Base-by-base conservation (phyloP, 2,888 invertebrate genomes). In the Trichopoda pennipes region DNA sequence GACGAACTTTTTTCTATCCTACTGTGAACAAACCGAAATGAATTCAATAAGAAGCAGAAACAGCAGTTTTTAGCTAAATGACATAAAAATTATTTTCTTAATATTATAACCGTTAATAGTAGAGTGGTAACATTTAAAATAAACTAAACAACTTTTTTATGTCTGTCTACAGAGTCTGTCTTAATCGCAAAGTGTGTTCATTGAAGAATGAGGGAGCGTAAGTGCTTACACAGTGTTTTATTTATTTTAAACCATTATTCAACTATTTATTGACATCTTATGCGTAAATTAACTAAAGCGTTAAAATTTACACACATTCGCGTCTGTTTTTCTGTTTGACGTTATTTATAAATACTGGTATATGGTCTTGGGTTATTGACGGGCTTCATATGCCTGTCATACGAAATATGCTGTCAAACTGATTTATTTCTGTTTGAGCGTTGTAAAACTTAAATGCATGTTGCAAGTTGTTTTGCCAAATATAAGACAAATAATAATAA, bases 211-310 rank as follows among this genome's bases (percentile, higher is more conserved):
- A 10, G 23, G 16, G 35, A 28, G n/a, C 53, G 47, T 69, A 21
- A 47, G 21, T 61, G 66, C 32, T 10, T 47, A 19, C 58, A 21
- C 75, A 75, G 79, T 79, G 60, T 68, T 78, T 66, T 79, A 79
- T 79, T 79, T 68, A 82, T 70, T 79, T 79, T 75, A 66, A 78
- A 38, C 66, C 74, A 78, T 82, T 82, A 79, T 75, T 82, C 82
- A 82, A 79, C 64, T 82, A 75, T 72, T 78, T 82, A 82, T 82
- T 82, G 82, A 82, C 82, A 70, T 79, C 75, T 79, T 82, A 60
- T 82, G 82, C 78, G 82, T 79, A 82, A 82, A 82, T 82, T 82
- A 81, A 82, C 82, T 82, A 66, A 61, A 79, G 72, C 79, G 79
- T 82, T 79, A 82, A 82, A 78, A 79, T 61, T 75, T 78, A 78